Conservation (phyloP, 2,797 vertebrate species). For the Phataginus tetradactyla region DNA sequence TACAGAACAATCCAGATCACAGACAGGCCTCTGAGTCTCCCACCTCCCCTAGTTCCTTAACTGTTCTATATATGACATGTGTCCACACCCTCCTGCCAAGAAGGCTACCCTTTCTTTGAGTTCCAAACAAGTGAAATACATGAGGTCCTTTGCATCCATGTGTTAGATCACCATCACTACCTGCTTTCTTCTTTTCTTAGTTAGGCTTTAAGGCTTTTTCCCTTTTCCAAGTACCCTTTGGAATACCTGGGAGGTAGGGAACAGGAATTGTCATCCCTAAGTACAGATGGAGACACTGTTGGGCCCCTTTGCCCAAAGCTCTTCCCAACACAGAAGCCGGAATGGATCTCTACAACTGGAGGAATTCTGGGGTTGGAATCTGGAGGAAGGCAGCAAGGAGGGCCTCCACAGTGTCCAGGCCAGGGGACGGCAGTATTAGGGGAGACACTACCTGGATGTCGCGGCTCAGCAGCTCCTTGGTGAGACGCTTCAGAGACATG, state of each 20-base stretch:
- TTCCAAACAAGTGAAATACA: background rate
- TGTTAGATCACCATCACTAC: background rate
- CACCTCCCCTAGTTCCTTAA: background rate
- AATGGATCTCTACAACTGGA: background rate
- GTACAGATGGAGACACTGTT: background rate
- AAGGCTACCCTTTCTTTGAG: background rate
- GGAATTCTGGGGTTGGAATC: background rate
- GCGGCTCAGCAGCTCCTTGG: slow-evolving; percentile 91
- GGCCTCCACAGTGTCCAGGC: background rate
- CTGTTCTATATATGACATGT: too few relatives aligned
- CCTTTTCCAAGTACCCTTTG: background rate
- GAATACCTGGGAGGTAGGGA: background rate
- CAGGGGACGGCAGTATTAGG: background rate
- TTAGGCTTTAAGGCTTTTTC: background rate
- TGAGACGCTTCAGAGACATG: slow-evolving; percentile 92
- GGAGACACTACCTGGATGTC: slow-evolving; percentile 93
- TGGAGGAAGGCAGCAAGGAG: background rate
- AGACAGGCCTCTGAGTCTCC: background rate
- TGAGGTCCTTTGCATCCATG: background rate
- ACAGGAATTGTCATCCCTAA: background rate
- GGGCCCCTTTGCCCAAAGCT: background rate
- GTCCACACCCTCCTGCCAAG: background rate
- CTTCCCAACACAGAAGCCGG: background rate
- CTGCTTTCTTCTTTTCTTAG: background rate
- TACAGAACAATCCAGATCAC: background rate